These are phyloP conservation scores for Melinopterus prodromus DNA, from an alignment of 2,888 invertebrate species.

Conservation along the genomic window DNA sequence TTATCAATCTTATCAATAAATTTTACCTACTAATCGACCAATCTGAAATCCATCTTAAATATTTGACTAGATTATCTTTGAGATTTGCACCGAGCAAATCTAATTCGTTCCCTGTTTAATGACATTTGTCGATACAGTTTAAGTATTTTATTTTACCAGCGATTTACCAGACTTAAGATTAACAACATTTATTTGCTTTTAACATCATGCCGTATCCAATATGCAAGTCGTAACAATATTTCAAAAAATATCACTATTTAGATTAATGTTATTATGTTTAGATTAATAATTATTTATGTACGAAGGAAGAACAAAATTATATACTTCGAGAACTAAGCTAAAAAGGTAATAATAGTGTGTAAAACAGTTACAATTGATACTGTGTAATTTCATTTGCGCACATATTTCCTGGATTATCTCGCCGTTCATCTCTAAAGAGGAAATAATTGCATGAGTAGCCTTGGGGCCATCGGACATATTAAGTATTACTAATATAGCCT, in stretches of 20 bases:
- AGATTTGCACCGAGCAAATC: neutral
- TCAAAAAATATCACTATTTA: too few relatives aligned
- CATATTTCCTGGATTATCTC: neutral
- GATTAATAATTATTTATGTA: neutral
- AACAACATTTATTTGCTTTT: too few relatives aligned
- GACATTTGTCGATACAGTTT: neutral
- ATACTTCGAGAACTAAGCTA: neutral
- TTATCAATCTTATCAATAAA: neutral
- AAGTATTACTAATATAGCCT: constrained; percentile 24
- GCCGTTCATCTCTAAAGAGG: neutral
- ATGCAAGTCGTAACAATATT: too few relatives aligned
- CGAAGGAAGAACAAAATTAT: neutral
- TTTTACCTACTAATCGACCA: neutral
- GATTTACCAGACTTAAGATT: too few relatives aligned
- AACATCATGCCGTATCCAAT: too few relatives aligned
- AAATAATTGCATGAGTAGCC: constrained; percentile 14
- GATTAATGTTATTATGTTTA: neutral
- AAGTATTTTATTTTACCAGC: too few relatives aligned
- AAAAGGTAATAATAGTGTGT: neutral
- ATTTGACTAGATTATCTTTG: neutral
- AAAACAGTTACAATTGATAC: neutral
- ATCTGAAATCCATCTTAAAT: neutral
- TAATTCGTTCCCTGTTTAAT: neutral
- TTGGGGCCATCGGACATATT: constrained; percentile 12
- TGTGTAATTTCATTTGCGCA: neutral